Evolutionary conservation across 2,888 invertebrate genomes (phyloP).

Genomic region (Tenthredo amoena): DNA sequence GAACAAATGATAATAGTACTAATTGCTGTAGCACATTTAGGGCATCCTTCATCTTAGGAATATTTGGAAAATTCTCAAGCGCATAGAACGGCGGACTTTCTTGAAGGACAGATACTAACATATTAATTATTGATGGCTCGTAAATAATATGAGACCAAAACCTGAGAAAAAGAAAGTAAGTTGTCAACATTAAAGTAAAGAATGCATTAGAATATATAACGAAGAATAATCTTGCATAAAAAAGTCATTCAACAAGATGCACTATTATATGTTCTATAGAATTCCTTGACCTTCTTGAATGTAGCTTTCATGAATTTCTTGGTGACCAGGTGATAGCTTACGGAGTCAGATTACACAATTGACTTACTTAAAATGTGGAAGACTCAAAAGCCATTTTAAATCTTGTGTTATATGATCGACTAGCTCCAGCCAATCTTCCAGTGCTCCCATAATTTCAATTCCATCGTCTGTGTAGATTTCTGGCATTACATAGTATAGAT

Average conservation of each 20-base stretch:
- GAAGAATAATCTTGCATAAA: conserved; percentile 22
- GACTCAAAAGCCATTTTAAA: conserved; percentile 84
- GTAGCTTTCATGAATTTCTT: background rate
- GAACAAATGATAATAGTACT: conserved; percentile 86
- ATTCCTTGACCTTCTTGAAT: background rate
- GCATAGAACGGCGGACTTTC: conserved; percentile 86
- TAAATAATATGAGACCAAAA: conserved; percentile 88
- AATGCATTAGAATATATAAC: background rate
- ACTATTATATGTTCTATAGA: conserved; percentile 46
- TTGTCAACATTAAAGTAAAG: background rate
- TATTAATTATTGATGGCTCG: conserved; percentile 83
- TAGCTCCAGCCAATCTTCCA: conserved; percentile 85
- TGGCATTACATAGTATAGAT: conserved; percentile 82
- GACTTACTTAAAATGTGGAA: conserved; percentile 84
- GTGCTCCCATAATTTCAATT: conserved; percentile 80
- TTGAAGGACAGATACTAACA: conserved; percentile 87
- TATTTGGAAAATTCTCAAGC: conserved; percentile 75
- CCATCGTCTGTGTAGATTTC: conserved; percentile 78
- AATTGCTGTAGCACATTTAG: conserved; percentile 81
- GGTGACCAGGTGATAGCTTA: background rate
- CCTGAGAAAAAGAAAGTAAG: conserved; percentile 74
- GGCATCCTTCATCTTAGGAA: conserved; percentile 79
- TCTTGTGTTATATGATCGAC: conserved; percentile 83
- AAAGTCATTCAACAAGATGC: conserved; percentile 57
- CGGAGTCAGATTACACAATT: background rate